Percentiles rank a stretch among this genome's conserved stretches.
Evolutionary conservation across 2,888 invertebrate genomes (phyloP).

Genomic region (Neoascia interrupta): DNA sequence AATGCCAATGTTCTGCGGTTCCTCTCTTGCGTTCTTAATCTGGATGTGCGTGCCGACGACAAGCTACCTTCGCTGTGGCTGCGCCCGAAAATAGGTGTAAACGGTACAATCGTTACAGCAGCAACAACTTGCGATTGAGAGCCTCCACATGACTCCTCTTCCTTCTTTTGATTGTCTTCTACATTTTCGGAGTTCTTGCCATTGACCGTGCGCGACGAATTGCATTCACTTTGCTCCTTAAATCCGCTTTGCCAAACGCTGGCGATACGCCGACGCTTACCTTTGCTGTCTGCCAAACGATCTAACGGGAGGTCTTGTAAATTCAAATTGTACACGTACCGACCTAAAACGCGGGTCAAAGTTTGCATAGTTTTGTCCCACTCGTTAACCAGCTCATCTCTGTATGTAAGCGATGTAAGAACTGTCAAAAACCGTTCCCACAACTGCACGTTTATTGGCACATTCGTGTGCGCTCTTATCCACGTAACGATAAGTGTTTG

Average conservation of each 20-base stretch:
- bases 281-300: conserved; percentile 88
- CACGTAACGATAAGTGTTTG: conserved; percentile 98
- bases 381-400: conserved; percentile 96
- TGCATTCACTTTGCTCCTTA: conserved; percentile 52
- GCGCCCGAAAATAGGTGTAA: conserved; percentile 78
- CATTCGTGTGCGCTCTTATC: conserved; percentile 98
- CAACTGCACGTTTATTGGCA: conserved; percentile 90
- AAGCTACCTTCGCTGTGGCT: conserved; percentile 83
- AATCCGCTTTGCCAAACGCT: conserved; percentile 77
- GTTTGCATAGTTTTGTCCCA: conserved; percentile 99
- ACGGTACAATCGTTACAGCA: conserved; percentile 55
- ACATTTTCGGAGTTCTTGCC: conserved; percentile 60
- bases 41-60: conserved; percentile 74
- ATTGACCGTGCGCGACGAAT: conserved; percentile 28
- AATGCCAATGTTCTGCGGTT: conserved; percentile 72
- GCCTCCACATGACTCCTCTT: conserved; percentile 67
- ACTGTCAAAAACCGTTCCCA: conserved; percentile 97
- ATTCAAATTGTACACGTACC: conserved; percentile 97
- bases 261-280: conserved; percentile 83
- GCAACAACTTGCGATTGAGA: conserved; percentile 58
- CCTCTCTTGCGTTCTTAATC: conserved; percentile 71
- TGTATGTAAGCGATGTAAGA: conserved; percentile 92
- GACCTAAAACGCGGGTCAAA: conserved; percentile 94
- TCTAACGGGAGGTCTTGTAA: conserved; percentile 91
- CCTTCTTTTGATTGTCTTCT: conserved; percentile 61